Evolutionary conservation across 2,888 invertebrate species (phyloP).

Genomic region (Acanthosepion lycidas): DNA sequence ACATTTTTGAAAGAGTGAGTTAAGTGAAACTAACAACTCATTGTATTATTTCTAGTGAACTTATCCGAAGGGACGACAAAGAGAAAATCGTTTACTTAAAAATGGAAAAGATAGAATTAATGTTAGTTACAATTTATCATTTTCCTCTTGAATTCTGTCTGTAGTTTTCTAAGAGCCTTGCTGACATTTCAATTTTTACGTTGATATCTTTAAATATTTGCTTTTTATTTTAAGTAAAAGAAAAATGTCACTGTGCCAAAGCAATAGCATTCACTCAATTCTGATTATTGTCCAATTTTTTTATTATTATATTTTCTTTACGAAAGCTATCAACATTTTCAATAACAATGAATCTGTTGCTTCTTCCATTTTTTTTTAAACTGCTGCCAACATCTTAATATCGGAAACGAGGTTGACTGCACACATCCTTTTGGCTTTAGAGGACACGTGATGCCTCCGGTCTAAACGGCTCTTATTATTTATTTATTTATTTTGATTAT

Average conservation of each 20-base stretch:
- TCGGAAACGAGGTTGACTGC: background rate
- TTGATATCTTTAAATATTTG: background rate
- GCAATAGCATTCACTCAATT: background rate
- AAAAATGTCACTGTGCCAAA: background rate
- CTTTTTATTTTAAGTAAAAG: background rate
- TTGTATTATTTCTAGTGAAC: no score
- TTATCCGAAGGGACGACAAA: no score
- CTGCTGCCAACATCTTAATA: background rate
- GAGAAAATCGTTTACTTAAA: no score
- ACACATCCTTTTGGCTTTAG: background rate
- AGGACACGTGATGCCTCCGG: background rate
- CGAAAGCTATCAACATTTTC: background rate
- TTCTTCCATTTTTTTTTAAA: background rate
- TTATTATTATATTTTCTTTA: background rate
- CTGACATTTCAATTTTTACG: background rate
- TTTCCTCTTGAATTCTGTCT: background rate
- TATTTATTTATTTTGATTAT: background rate
- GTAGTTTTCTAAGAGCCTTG: background rate
- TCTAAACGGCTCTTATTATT: background rate
- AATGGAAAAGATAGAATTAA: no score
- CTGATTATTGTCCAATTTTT: background rate
- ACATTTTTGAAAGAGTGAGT: no score
- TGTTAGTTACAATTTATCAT: background rate
- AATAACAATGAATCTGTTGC: background rate
- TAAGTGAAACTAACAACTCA: no score